A percentile compares a stretch with the other conserved stretches of the same genome.
These are phyloP conservation scores for Lasius platythorax DNA, from an alignment of 2,888 invertebrate species.

Conservation along the genomic window DNA sequence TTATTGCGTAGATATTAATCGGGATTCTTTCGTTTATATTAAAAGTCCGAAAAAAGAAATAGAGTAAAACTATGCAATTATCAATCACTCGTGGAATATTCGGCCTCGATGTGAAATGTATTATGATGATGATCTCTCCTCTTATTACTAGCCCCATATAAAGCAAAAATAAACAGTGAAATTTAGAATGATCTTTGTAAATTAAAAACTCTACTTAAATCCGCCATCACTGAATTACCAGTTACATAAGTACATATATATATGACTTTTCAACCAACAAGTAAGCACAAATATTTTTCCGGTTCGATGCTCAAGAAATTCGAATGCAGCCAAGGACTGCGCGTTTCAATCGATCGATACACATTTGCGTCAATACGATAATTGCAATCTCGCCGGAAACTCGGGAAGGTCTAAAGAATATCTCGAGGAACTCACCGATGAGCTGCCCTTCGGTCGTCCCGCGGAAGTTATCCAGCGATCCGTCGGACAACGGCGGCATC, in stretches of 20 bases:
- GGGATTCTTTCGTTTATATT: neutral
- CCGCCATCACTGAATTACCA: neutral
- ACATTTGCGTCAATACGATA: neutral
- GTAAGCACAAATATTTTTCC: neutral
- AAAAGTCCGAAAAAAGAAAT: neutral
- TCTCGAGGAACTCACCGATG: constrained; percentile 75
- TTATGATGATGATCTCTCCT: neutral
- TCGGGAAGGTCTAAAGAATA: constrained; percentile 12
- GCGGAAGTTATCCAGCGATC: constrained; percentile 73
- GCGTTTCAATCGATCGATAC: neutral
- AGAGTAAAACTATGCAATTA: neutral
- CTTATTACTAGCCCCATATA: neutral
- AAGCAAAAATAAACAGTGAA: neutral
- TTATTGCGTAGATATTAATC: constrained; percentile 2
- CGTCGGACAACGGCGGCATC: constrained; percentile 67
- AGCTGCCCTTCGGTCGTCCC: constrained; percentile 75
- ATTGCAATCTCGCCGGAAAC: neutral
- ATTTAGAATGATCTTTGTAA: neutral
- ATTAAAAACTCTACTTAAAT: constrained; percentile 12
- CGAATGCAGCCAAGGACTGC: neutral
- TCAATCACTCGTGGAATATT: neutral
- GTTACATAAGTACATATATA: neutral
- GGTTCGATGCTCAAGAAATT: neutral
- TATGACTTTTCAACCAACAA: neutral
- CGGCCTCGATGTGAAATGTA: neutral